Conservation (phyloP, 2,888 invertebrate species). For the Pollenia amentaria region DNA sequence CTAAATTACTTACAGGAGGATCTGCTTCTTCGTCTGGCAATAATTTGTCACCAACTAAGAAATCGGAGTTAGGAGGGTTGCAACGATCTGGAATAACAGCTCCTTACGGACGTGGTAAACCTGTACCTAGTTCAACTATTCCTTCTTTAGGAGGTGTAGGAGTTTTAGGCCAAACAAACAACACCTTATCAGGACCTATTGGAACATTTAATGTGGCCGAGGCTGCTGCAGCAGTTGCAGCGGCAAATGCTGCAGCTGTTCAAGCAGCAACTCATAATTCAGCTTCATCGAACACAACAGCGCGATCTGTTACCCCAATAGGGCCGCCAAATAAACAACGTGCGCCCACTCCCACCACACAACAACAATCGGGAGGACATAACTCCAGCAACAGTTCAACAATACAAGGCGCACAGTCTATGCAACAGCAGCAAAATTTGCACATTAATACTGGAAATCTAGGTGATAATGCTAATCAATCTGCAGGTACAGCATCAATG, state of each 20-base stretch:
- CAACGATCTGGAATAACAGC: constrained; percentile 80
- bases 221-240: constrained; percentile 81
- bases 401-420: constrained; percentile 45
- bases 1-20: constrained; percentile 85
- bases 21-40: constrained; percentile 67
- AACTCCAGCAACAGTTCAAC: constrained; percentile 30
- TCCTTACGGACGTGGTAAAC: constrained; percentile 81
- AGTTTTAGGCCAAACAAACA: constrained; percentile 78
- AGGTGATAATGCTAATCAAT: constrained; percentile 62
- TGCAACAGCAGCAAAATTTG: constrained; percentile 77
- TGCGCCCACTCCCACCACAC: constrained; percentile 52
- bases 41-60: constrained; percentile 78
- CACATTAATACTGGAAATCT: constrained; percentile 77
- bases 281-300: constrained; percentile 78
- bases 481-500: constrained; percentile 60
- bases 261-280: constrained; percentile 68
- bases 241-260: constrained; percentile 79
- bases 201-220: constrained; percentile 84
- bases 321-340: constrained; percentile 80
- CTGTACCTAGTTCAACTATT: constrained; percentile 76
- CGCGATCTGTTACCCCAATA: constrained; percentile 83
- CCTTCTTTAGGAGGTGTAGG: constrained; percentile 78
- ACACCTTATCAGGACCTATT: constrained; percentile 83
- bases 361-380: constrained; percentile 57
- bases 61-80: constrained; percentile 78